Evolutionary conservation across 2,888 invertebrate species (phyloP), one percentile per base, ranked within the genome.

Genomic region (Isotomurus palustris): DNA sequence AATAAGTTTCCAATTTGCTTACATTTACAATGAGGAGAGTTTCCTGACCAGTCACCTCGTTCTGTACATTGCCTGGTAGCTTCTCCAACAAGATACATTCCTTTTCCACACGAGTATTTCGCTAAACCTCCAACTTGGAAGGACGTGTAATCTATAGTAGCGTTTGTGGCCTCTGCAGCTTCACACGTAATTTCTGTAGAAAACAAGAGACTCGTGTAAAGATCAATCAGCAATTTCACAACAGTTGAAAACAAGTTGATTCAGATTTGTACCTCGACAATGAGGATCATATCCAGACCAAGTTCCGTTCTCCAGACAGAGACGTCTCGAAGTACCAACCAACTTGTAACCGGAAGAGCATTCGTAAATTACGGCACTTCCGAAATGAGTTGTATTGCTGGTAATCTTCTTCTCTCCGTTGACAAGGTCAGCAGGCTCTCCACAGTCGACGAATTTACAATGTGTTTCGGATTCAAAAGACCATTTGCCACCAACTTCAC

Each of bases 381-480:
- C 91, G 71, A 91, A 91, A 74, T 90, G 91, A 0, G 92, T 91
- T 0, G 85, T 89, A 74, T 92, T 92, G 0, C 90, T 88, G 0
- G 89, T 86, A 52, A 92, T 76, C 0, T 85, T 86, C 58, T 88
- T 85, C 71, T 82, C 82, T 19, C 91, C 91, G 72, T 87, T 84
- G 36, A 80, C 79, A 2, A 90, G 80, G 3, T 82, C 80, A 3
- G 83, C 81, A 0, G 91, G 91, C 51, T 82, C 81, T 4, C 87
- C 87, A 73, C 93, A 93, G 73, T 93, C 91, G 41, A 93, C 91
- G 75, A 85, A 91, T 73, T 87, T 83, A 75, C 91, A 92, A 28
- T 58, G 53, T 27, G 59, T 53, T 21, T 60, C 57, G 17, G 49
- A 53, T 68, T 83, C 83, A 0, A 91, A 90, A 25, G 88, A 85